These are phyloP conservation scores for Thamnaconus septentrionalis DNA, from an alignment of 2,113 vertebrate genomes.

Conservation along the genomic window DNA sequence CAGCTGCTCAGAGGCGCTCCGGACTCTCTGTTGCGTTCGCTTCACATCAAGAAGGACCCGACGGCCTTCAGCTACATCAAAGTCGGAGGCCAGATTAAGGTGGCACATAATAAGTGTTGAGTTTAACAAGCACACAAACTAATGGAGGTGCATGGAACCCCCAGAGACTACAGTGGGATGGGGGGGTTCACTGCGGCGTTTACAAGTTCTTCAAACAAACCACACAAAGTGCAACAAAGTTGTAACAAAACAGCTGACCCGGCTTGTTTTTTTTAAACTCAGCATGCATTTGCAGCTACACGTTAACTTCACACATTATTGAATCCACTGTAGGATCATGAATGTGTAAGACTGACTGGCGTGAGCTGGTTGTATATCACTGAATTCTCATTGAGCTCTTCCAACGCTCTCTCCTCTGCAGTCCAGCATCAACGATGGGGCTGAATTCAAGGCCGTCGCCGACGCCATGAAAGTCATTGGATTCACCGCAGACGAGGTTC, in stretches of 20 bases:
- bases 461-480: slow-evolving; percentile 98
- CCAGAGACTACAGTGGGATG: no score
- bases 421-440: slow-evolving; percentile 88
- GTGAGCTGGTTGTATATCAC: neutral
- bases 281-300: no score
- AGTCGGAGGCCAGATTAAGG: slow-evolving; percentile 88
- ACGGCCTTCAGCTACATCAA: slow-evolving; percentile 86
- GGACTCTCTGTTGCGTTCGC: slow-evolving; percentile 85
- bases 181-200: no score
- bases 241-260: no score
- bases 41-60: slow-evolving; percentile 90
- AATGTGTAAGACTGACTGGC: no score
- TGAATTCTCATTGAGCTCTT: neutral
- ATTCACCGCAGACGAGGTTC: slow-evolving; percentile 92
- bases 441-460: slow-evolving; percentile 91
- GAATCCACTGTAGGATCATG: no score
- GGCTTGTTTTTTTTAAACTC: no score
- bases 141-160: no score
- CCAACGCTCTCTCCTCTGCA: slow-evolving; percentile 47
- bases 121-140: neutral
- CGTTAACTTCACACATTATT: no score
- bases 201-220: no score
- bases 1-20: slow-evolving; percentile 94
- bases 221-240: no score
- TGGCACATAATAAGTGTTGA: neutral